Conservation (phyloP, 2,113 vertebrate genomes). For the Prunella fulvescens region DNA sequence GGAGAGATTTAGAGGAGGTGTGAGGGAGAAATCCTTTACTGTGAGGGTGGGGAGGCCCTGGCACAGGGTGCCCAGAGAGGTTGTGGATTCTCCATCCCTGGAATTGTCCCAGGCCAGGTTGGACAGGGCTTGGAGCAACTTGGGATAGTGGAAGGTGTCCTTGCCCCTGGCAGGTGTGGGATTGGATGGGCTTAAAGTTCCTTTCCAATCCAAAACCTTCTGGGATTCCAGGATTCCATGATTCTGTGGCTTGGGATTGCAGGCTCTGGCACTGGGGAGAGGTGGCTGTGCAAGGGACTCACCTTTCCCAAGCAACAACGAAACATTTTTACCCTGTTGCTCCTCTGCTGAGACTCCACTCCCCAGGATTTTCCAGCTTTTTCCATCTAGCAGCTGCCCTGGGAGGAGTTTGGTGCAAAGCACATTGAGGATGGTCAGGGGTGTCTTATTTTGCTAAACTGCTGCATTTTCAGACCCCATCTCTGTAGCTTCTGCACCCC, state of each 20-base stretch:
- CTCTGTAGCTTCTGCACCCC: neutral
- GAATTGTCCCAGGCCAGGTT: neutral
- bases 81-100: neutral
- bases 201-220: neutral
- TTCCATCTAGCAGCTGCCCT: neutral
- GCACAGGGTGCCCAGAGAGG: neutral
- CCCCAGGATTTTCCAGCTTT: neutral
- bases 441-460: neutral
- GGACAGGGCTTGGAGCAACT: rapidly evolving
- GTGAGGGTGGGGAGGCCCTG: neutral
- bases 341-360: neutral
- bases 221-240: neutral
- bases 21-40: neutral
- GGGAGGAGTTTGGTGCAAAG: neutral
- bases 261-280: neutral
- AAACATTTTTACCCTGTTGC: neutral
- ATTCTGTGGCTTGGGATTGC: neutral
- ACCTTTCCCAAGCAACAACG: neutral
- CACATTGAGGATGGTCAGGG: rapidly evolving
- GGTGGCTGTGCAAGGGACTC: neutral
- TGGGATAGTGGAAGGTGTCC: neutral
- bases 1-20: neutral
- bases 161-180: neutral
- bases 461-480: neutral
- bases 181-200: neutral